Base-by-base conservation (phyloP, 2,113 vertebrate species). In the Zootoca vivipara region DNA sequence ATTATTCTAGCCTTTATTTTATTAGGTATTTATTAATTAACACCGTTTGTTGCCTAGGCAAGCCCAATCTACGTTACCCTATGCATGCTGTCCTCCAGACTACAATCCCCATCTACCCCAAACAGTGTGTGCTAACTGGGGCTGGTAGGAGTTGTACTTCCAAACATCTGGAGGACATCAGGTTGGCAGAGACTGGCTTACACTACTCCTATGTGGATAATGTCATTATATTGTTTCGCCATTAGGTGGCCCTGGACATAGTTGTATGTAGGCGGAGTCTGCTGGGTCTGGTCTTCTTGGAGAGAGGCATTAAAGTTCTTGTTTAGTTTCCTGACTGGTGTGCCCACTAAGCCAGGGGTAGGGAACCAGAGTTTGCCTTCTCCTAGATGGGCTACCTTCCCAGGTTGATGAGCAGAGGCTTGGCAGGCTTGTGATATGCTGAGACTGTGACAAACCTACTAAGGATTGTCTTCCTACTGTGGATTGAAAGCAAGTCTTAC, bases 1-100 rank as follows among this genome's bases (percentile, higher is more conserved):
- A 26, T 78, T 26, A 30, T 4, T 46, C 10, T 62, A 69, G 56
- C 73, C 12, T 7, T 75, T 93, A 35, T 82, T 92, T 92, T 93
- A 89, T 87, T 65, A 58, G 33, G 3, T 35, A 87, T 58, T 35
- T 62, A n/a, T 70, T 67, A 46, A 78, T 70, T 83, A 18, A 62
- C 58, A 62, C 58, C 16, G 5, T 15, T 62, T 62, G 18, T 62
- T 20, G 18, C 58, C 58, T 62, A 18, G 58, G 58, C 58, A 62
- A 52, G 46, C 46, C 46, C 46, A 52, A 52, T 52, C 46, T 12
- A 12, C 2, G 46, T 52, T 52, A 52, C 46, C 46, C 46, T 52
- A 52, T 0, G 10, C 46, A 52, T 52, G 46, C 12, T 52, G 46
- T 20, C 18, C 58, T 62, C 58, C 18, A 62, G 58, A 18, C 58